Evolutionary conservation across 2,888 invertebrate species (phyloP).

Genomic region (Campoplex nolae): DNA sequence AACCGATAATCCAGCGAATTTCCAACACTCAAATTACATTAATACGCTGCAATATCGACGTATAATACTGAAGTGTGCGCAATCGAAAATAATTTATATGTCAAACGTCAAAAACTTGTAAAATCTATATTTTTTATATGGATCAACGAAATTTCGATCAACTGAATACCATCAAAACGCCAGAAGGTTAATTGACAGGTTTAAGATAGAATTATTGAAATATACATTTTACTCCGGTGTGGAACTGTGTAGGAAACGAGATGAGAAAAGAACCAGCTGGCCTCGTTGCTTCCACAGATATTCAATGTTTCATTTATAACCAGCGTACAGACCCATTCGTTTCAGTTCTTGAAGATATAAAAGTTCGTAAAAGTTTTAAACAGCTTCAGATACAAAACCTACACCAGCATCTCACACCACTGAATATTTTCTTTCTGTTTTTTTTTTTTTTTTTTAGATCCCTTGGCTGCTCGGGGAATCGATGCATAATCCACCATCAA

Average conservation of each 20-base stretch:
- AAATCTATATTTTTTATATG: conserved; percentile 2
- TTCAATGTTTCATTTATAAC: conserved; percentile 45
- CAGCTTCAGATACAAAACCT: conserved; percentile 23
- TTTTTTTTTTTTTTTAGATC: background rate
- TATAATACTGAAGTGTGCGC: background rate
- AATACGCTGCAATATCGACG: background rate
- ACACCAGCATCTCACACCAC: conserved; percentile 27
- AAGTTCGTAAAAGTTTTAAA: conserved; percentile 48
- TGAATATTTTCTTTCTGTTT: conserved; percentile 4
- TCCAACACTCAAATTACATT: conserved; percentile 21
- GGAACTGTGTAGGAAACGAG: conserved; percentile 16
- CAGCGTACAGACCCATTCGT: conserved; percentile 20
- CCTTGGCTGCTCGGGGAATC: background rate
- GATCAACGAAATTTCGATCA: conserved; percentile 8
- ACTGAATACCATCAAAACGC: background rate
- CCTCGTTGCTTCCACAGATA: conserved; percentile 10
- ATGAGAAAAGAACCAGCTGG: conserved; percentile 50
- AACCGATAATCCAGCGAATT: conserved; percentile 15
- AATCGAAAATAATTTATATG: conserved; percentile 24
- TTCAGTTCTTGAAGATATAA: conserved; percentile 23
- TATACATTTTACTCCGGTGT: background rate
- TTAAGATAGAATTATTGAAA: conserved; percentile 15
- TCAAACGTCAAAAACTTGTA: conserved; percentile 20
- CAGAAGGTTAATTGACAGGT: conserved; percentile 16
- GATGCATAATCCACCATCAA: conserved; percentile 6